Evolutionary conservation across 2,888 invertebrate genomes (phyloP).

Genomic region (Pyrgus malvae): DNA sequence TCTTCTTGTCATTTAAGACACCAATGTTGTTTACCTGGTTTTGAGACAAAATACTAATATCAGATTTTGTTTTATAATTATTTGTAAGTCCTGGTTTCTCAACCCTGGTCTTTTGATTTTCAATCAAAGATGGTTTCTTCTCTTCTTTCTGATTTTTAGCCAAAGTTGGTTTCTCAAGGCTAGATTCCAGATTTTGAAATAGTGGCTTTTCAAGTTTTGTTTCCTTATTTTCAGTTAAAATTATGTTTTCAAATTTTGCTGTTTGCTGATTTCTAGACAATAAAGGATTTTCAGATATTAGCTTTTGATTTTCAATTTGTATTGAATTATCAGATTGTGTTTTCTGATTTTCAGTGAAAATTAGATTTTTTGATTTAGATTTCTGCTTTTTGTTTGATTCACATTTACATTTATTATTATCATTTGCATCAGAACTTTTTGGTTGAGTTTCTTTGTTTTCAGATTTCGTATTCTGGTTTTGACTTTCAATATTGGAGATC

Average conservation of each 20-base stretch:
- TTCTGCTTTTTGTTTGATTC: slow-evolving; percentile 4
- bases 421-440: background rate
- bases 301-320: background rate
- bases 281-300: background rate
- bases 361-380: background rate
- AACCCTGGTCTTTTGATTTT: background rate
- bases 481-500: background rate
- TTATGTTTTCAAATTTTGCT: background rate
- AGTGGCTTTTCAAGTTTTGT: no score
- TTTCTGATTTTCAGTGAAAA: background rate
- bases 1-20: background rate
- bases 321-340: background rate
- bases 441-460: background rate
- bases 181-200: no score
- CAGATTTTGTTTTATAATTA: background rate
- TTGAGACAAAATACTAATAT: background rate
- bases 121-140: background rate
- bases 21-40: no score
- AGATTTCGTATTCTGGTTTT: background rate
- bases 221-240: background rate
- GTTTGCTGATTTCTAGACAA: background rate
- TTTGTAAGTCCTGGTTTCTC: background rate
- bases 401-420: slow-evolving; percentile 1
- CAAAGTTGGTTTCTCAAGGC: no score
- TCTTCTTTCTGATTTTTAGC: no score